Base-by-base conservation (phyloP, 2,113 vertebrate species). In the Mus spicilegus region DNA sequence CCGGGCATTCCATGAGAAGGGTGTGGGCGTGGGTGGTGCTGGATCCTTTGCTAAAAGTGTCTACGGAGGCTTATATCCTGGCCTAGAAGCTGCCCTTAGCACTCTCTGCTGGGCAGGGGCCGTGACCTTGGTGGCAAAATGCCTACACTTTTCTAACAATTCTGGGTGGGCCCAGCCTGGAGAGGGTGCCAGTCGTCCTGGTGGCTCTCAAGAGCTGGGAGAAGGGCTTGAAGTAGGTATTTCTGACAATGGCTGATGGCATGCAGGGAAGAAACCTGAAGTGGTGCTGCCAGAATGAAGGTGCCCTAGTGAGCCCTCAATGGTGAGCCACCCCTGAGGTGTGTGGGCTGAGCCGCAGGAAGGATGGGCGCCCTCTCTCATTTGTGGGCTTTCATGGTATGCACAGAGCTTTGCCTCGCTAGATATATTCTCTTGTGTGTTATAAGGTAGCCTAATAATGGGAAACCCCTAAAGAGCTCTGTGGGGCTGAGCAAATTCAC, bases 71-170 rank as follows among this genome's bases (percentile, higher is more conserved):
- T 93, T 80, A 69, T 12, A 28, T 8, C 1, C n/a, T 28, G 46
- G 33, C 75, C 49, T 10, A 16, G 86, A 78, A 3, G 1, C 73
- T 76, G 33, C 54, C 58, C 86, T 67, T n/a, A 7, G 77, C 28
- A 80, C 65, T 22, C 46, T 67, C 28, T 65, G 8, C 17, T 12
- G 5, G 13, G 33, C 28, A 26, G 24, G 75, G 22, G 46, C 39
- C 33, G 2, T 28, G 6, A 88, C 51, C 49, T 88, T 76, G 19
- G n/a, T 72, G 73, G 78, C 3, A 13, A 76, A 73, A 89, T 51
- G 58, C 75, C 85, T 56, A 85, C 28, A 86, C 87, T 96, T 92
- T 67, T 26, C 33, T 76, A 42, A 82, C 84, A 94, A 56, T 81
- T 90, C 14, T 39, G 73, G 76, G 54, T 22, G 61, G 22, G 49